Conservation (phyloP, 2,797 vertebrate genomes). For the Halcyon smyrnensis region DNA sequence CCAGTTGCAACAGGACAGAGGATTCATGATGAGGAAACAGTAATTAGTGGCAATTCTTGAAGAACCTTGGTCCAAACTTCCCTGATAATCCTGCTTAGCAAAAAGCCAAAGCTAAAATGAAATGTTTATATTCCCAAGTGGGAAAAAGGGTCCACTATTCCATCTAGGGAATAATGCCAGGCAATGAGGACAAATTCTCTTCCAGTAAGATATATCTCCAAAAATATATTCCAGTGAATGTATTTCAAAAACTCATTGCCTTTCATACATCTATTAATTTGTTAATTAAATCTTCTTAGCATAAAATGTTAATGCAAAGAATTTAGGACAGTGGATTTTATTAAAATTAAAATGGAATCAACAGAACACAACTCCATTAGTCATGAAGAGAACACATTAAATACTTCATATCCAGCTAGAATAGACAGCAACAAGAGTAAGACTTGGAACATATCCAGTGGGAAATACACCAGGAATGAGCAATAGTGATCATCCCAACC, state of each 20-base stretch:
- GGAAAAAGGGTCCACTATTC: not conserved
- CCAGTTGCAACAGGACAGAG: not conserved
- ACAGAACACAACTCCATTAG: not conserved
- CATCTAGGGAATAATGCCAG: not conserved
- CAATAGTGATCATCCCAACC: not conserved
- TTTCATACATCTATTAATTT: not conserved
- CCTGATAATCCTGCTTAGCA: not conserved
- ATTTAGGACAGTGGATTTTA: not conserved
- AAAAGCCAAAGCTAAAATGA: not conserved
- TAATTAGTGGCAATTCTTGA: not conserved
- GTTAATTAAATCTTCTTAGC: not conserved
- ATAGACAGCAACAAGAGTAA: not conserved
- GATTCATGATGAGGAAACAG: accelerated
- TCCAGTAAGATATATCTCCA: not conserved
- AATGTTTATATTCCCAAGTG: not conserved
- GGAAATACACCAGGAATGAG: not conserved
- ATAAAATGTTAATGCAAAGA: not conserved
- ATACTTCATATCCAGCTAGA: not conserved
- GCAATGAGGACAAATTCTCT: not conserved
- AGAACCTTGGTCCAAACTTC: not conserved
- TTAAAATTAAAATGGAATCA: not conserved
- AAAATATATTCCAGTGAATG: too few relatives aligned
- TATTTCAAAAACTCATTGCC: not conserved
- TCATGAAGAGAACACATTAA: not conserved
- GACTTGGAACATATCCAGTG: not conserved